Evolutionary conservation across 2,113 vertebrate species (phyloP).

Genomic region (Cariama cristata): DNA sequence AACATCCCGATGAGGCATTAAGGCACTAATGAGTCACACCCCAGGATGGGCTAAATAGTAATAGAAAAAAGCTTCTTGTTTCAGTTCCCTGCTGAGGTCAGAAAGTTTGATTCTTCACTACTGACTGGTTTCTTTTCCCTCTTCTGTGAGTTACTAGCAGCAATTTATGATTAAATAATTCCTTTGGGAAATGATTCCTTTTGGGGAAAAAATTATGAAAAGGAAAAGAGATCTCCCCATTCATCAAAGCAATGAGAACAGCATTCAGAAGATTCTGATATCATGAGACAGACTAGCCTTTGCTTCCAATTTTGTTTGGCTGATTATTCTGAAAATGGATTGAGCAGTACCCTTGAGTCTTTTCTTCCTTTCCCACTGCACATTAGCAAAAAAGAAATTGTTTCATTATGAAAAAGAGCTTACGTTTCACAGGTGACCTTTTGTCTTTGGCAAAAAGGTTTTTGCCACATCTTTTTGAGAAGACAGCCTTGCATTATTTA

Average conservation of each 20-base stretch:
- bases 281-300: background rate
- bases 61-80: background rate
- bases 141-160: background rate
- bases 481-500: background rate
- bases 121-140: background rate
- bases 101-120: background rate
- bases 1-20: background rate
- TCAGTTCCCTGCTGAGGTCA: background rate
- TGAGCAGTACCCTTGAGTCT: background rate
- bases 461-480: background rate
- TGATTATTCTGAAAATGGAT: background rate
- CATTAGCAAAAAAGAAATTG: background rate
- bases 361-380: background rate
- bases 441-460: background rate
- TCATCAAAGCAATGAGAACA: background rate
- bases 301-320: background rate
- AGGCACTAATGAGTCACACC: slow-evolving; percentile 20
- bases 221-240: background rate
- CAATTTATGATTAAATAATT: background rate
- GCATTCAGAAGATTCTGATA: slow-evolving; percentile 15
- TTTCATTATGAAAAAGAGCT: background rate
- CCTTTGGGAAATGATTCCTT: slow-evolving; percentile 1
- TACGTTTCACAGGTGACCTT: background rate
- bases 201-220: background rate
- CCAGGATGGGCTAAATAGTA: background rate